Base-by-base conservation (phyloP, 2,113 vertebrate species). In the Tupaia tana region DNA sequence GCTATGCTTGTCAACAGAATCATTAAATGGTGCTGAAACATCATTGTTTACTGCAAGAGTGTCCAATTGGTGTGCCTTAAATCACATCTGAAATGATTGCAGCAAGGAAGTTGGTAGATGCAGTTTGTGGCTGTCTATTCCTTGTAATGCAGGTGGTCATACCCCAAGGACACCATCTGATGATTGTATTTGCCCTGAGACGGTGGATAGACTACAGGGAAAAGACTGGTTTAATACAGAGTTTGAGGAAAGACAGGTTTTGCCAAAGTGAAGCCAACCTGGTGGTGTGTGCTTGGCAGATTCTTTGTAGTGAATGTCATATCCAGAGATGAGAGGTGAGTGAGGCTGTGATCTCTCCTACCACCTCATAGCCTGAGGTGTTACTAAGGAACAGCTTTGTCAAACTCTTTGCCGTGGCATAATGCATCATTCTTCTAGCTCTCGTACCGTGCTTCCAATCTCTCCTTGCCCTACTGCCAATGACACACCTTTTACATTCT, bases 11-110 rank as follows among this genome's bases (percentile, higher is more conserved):
- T 54, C n/a, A 7, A 22, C 3, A 20, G 31, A 69, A 22, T 43
- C 0, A 0, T 15, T 43, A 59, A 24, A 22, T 2, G 61, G 34
- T 22, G 10, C 20, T 0, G 16, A 27, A 31, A 2, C 22, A 34
- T 52, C 43, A 24, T 8, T 2, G 64, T 31, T 52, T 9, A 24
- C 64, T 70, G 29, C n/a, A 54, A 27, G n/a, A n/a, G 14, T 29
- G 56, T 8, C 58, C 58, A 12, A 14, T 73, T 9, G 74, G 5
- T 58, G 78, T 52, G 3, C 61, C 61, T 22, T 52, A 0, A 3
- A 2, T n/a, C 71, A 34, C 56, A 20, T 70, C 34, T 25, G 82
- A 61, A n/a, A 56, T 87, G 29, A 14, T 43, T 1, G 7, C 8
- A 59, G 27, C 74, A 89, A 54, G 34, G n/a, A n/a, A 27, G 25